These are phyloP conservation scores for Oscheius sp. DNA, from an alignment of 2,888 invertebrate species.

Conservation along the genomic window DNA sequence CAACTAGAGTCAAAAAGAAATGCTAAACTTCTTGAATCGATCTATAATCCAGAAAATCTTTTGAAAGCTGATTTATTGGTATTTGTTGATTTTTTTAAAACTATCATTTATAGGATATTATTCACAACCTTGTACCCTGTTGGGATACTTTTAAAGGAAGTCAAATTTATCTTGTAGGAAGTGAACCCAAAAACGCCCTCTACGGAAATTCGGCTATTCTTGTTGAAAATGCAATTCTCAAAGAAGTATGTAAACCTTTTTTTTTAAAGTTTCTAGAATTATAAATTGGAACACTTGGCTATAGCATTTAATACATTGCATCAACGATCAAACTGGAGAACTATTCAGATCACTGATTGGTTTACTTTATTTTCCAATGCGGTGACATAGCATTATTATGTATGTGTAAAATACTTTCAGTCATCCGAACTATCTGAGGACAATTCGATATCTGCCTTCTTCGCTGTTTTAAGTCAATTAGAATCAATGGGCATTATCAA, in stretches of 20 bases:
- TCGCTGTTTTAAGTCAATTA: constrained; percentile 31
- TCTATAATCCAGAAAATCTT: not conserved
- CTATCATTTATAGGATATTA: not conserved
- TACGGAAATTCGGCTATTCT: constrained; percentile 9
- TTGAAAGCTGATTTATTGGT: not conserved
- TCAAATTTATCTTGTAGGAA: constrained; percentile 3
- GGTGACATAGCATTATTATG: constrained; percentile 2
- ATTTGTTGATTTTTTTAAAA: not conserved
- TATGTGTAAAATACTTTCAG: not conserved
- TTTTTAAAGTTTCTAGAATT: constrained; percentile 1
- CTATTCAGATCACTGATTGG: constrained; percentile 7
- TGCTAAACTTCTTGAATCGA: not conserved
- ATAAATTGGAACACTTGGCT: constrained; percentile 6
- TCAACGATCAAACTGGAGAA: constrained; percentile 25
- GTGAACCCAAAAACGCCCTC: not conserved
- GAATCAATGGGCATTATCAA: constrained; percentile 33
- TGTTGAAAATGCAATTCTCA: constrained; percentile 11
- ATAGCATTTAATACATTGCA: constrained; percentile 18
- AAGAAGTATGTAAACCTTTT: too few relatives aligned
- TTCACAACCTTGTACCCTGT: not conserved
- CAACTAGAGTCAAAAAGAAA: not conserved
- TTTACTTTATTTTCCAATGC: constrained; percentile 2
- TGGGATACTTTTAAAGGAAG: not conserved
- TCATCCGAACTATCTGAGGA: not conserved
- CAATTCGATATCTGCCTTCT: constrained; percentile 23